Evolutionary conservation across 1,140 invertebrate genomes (phyloP).

Genomic region (Zaprionus kolodkinae): DNA sequence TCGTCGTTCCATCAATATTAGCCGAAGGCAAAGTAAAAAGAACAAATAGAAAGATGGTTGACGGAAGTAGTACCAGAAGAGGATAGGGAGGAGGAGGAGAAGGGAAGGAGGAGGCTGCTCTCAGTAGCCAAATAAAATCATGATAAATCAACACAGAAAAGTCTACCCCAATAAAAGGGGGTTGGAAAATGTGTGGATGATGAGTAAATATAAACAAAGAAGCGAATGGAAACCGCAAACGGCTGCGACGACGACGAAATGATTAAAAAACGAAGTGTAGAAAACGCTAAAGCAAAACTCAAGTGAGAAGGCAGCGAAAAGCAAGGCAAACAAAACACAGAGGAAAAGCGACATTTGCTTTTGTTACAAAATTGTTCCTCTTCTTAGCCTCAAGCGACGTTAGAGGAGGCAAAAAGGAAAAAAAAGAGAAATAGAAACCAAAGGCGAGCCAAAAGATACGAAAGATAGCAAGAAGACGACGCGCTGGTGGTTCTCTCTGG

Average conservation of each 20-base stretch:
- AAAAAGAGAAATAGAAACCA: constrained; percentile 31
- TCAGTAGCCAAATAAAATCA: constrained; percentile 77
- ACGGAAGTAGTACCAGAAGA: not conserved
- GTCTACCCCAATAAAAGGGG: not conserved
- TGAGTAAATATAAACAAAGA: constrained; percentile 72
- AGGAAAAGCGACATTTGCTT: constrained; percentile 78
- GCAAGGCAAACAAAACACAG: constrained; percentile 64
- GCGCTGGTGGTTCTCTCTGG: not conserved
- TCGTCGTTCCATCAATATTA: constrained; percentile 31
- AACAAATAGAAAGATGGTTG: constrained; percentile 47
- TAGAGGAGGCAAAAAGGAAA: constrained; percentile 18
- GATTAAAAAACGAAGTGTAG: constrained; percentile 61
- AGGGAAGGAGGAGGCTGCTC: not conserved
- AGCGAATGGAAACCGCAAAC: constrained; percentile 61
- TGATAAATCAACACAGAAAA: constrained; percentile 71
- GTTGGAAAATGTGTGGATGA: constrained; percentile 4
- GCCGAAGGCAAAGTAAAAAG: constrained; percentile 40
- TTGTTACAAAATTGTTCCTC: constrained; percentile 72
- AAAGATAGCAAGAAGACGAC: constrained; percentile 49
- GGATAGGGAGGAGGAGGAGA: no score
- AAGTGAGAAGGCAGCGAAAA: constrained; percentile 34
- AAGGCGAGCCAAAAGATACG: constrained; percentile 42
- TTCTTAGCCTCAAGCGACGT: constrained; percentile 53
- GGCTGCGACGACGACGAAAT: constrained; percentile 55
- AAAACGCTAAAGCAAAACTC: constrained; percentile 13